Conservation (phyloP, 2,113 vertebrate genomes). For the Aegithalos caudatus region DNA sequence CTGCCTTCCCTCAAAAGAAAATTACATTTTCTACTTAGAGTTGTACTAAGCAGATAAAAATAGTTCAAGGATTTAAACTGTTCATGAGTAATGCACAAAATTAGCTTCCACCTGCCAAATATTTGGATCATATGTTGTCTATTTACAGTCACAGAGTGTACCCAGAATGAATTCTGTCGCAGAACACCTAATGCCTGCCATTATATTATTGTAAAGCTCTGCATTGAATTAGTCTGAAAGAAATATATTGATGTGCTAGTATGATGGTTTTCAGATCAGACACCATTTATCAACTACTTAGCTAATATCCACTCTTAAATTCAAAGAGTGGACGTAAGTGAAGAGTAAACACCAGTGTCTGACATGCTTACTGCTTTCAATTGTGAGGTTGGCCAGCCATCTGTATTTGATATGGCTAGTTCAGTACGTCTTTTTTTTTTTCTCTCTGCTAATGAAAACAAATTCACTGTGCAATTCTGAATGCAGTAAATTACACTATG, state of each 20-base stretch:
- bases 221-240: background rate
- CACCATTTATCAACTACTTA: background rate
- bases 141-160: background rate
- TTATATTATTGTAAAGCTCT: background rate
- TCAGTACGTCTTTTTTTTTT: background rate
- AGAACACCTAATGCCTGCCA: background rate
- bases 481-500: slow-evolving; percentile 3
- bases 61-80: background rate
- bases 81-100: slow-evolving; percentile 23
- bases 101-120: background rate
- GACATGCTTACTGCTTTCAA: background rate
- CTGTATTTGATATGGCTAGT: slow-evolving; percentile 20
- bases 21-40: background rate
- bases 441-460: slow-evolving; percentile 10
- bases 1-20: background rate
- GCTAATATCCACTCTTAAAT: background rate
- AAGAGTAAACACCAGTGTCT: background rate
- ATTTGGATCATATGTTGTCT: background rate
- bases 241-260: background rate
- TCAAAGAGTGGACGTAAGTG: background rate
- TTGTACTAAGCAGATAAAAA: background rate
- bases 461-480: background rate
- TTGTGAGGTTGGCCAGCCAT: background rate
- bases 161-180: background rate
- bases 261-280: background rate